Evolutionary conservation across 2,797 vertebrate species (phyloP), one percentile per base, ranked within the genome.

Genomic region (Cercopithecus neglectus): DNA sequence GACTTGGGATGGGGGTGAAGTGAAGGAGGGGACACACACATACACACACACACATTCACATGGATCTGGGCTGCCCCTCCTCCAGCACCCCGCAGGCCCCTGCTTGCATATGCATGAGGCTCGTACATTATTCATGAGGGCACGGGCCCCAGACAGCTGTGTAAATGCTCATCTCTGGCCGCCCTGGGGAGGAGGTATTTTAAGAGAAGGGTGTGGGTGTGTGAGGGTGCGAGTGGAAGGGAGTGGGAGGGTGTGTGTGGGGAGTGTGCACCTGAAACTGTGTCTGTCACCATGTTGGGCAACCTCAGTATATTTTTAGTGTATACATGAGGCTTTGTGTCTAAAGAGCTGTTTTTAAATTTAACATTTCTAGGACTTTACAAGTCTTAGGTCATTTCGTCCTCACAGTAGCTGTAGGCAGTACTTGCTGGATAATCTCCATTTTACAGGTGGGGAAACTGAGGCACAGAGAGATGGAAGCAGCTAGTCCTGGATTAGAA

Each of bases 41-140:
- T 13, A 28, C 9, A 26, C 82, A 50, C 44, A 36, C 84, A 33
- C 6, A 53, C 41, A 28, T 82, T 67, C 48, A 46, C 21, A 50
- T 41, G 53, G 33, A 46, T 70, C 76, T 12, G 6, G 50, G n/a
- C 90, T 16, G 19, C 94, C 89, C 97, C 93, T 96, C 89, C 94
- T 91, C 96, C 98, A 93, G 89, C 57, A n/a, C 80, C 87, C 82
- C 5, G 33, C 55, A 97, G 95, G 91, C 93, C 93, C 79, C n/a
- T 78, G n/a, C 95, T 98, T 98, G 97, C 98, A 98, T 98, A 98
- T 98, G 97, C 98, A 98, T 98, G 98, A 98, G 85, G 1, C 0
- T 1, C 53, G 98, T 99, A 98, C 97, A 98, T 99, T 97, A 99
- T 99, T 98, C 98, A 99, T 97, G 92, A 98, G 97, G 97, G 98